Base-by-base conservation (phyloP, 2,113 vertebrate genomes). In the Micromys minutus region DNA sequence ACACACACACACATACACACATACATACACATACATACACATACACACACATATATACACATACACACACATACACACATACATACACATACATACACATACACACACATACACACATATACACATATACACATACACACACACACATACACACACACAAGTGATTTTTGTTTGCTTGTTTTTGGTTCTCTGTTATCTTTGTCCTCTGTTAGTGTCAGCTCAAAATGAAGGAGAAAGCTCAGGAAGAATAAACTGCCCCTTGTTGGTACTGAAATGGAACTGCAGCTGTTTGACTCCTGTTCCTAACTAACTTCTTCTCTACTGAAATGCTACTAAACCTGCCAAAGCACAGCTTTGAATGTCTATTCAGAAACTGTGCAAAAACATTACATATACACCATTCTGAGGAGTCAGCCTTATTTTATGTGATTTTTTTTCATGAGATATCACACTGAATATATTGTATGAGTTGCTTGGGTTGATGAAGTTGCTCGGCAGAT, bases 231-330 rank as follows among this genome's bases (percentile, higher is more conserved):
- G 67, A 97, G 75, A 91, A 17, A 89, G 26, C 24, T 69, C 79
- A 59, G 72, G 63, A 84, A 95, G 89, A 92, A 87, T 57, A 93
- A 91, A 89, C 42, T 45, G 75, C 52, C 61, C 42, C 42, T 42
- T 86, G 42, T 90, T 65, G 77, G 90, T 93, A 95, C 13, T 47
- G 34, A 91, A 91, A 72, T 47, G 69, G 90, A 94, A 80, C 87
- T 91, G 79, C 93, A 95, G 94, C 91, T 93, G 94, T 91, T 96
- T 85, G 80, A 84, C 89, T 95, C 84, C 93, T 98, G 91, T 91
- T 94, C 87, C 84, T 94, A 92, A 96, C 79, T 11, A 89, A 74
- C 47, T 39, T 94, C 85, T 80, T 80, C 72, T 95, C 87, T 85
- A 21, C 21, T 52, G 93, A 96, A 74, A 77, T 55, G 1, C 50